Conservation (phyloP, 2,888 invertebrate species). For the Temnothorax ravouxi region DNA sequence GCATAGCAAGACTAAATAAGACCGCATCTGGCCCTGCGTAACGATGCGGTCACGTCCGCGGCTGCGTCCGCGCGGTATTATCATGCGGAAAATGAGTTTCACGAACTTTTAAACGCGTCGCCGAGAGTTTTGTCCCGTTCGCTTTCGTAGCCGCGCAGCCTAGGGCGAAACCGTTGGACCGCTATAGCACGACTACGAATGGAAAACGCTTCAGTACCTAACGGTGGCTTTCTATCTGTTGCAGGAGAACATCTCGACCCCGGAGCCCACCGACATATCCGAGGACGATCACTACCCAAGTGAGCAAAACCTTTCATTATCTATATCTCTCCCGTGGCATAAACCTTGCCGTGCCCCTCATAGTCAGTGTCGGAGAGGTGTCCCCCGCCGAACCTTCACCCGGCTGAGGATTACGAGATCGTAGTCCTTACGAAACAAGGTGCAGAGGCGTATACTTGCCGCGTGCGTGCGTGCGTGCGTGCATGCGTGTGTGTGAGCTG, state of each 20-base stretch:
- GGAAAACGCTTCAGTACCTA: conserved; percentile 47
- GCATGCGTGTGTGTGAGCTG: neutral
- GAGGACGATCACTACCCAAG: conserved; percentile 92
- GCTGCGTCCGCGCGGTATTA: conserved; percentile 42
- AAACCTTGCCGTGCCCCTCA: conserved; percentile 62
- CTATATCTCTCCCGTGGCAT: conserved; percentile 36
- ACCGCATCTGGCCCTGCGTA: conserved; percentile 11
- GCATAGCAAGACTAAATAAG: neutral
- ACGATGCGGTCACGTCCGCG: conserved; percentile 36
- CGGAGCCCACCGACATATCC: conserved; percentile 90
- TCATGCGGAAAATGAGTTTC: conserved; percentile 51
- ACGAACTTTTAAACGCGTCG: conserved; percentile 46
- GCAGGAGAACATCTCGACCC: conserved; percentile 91
- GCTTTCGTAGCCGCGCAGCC: neutral
- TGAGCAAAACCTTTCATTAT: conserved; percentile 85
- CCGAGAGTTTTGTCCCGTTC: conserved; percentile 26
- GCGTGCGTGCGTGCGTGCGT: conserved; percentile 6
- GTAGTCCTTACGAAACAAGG: conserved; percentile 49
- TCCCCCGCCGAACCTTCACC: conserved; percentile 50
- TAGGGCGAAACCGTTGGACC: conserved; percentile 18
- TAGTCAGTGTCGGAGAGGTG: conserved; percentile 49
- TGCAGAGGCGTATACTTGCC: neutral
- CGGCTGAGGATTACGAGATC: conserved; percentile 39
- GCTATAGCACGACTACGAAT: conserved; percentile 6
- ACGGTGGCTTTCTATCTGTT: conserved; percentile 84